Evolutionary conservation across 1,140 invertebrate genomes (phyloP).

Genomic region (Pogonus chalceus): DNA sequence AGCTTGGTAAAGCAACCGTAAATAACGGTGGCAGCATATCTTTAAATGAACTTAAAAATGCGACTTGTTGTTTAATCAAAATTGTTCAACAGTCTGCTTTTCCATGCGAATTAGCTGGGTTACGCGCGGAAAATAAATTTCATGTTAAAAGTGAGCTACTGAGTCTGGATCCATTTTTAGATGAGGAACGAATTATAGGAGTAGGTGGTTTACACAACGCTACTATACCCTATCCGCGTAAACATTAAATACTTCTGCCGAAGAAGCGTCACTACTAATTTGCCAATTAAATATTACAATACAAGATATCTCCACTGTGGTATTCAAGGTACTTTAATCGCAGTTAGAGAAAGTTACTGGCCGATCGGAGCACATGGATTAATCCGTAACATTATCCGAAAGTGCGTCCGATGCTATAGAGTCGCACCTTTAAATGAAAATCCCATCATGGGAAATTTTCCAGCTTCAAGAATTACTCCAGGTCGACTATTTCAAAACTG

Average conservation of each 20-base stretch:
- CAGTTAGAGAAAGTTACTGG: not conserved
- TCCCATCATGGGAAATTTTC: constrained; percentile 13
- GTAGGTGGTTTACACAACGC: not conserved
- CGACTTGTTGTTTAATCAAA: no score
- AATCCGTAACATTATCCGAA: not conserved
- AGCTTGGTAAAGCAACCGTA: not conserved
- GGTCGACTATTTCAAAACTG: constrained; percentile 10
- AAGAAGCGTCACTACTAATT: not conserved
- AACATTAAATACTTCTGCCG: not conserved
- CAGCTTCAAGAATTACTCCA: constrained; percentile 5
- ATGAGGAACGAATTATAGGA: not conserved
- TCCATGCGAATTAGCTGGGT: no score
- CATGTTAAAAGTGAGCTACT: not conserved
- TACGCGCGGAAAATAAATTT: constrained; percentile 4
- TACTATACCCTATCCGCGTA: not conserved
- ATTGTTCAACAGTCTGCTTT: no score
- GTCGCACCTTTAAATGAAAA: not conserved
- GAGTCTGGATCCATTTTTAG: not conserved
- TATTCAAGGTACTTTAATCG: not conserved
- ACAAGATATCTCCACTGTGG: not conserved
- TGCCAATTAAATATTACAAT: not conserved
- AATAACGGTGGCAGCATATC: not conserved
- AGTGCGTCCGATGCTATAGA: not conserved
- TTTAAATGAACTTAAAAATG: not conserved
- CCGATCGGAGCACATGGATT: no score